Evolutionary conservation across 2,113 vertebrate genomes (phyloP).

Genomic region (Pelusios castaneus): DNA sequence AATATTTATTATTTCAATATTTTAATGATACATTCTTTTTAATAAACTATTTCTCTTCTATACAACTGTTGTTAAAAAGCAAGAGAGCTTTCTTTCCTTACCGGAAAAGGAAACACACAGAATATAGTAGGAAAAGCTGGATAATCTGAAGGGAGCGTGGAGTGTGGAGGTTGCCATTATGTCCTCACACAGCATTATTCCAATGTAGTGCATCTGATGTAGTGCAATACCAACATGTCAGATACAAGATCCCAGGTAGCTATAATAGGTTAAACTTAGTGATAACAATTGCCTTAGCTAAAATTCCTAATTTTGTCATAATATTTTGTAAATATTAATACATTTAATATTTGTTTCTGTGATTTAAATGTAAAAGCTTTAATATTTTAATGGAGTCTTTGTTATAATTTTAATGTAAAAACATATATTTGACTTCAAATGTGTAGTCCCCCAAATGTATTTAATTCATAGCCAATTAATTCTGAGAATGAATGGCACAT

Average conservation of each 20-base stretch:
- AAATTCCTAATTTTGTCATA: not conserved
- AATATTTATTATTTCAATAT: not conserved
- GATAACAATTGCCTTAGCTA: not conserved
- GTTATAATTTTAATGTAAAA: not conserved
- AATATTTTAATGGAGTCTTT: not conserved
- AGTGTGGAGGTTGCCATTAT: not conserved
- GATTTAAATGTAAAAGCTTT: not conserved
- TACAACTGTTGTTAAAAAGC: not conserved
- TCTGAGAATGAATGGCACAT: conserved; percentile 9
- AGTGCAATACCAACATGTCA: not conserved
- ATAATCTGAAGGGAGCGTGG: not conserved
- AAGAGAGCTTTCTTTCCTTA: not conserved
- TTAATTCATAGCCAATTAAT: not conserved
- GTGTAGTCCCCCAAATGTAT: not conserved
- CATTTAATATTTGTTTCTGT: not conserved
- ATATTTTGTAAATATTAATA: no score
- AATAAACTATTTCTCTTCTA: not conserved
- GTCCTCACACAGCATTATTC: not conserved
- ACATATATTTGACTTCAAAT: not conserved
- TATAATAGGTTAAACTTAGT: not conserved
- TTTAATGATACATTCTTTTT: not conserved
- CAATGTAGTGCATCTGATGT: not conserved
- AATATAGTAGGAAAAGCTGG: not conserved
- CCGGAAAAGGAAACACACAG: not conserved
- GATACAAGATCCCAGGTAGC: not conserved